Base-by-base conservation (phyloP, 1,140 invertebrate species). In the Oncopeltus fasciatus region DNA sequence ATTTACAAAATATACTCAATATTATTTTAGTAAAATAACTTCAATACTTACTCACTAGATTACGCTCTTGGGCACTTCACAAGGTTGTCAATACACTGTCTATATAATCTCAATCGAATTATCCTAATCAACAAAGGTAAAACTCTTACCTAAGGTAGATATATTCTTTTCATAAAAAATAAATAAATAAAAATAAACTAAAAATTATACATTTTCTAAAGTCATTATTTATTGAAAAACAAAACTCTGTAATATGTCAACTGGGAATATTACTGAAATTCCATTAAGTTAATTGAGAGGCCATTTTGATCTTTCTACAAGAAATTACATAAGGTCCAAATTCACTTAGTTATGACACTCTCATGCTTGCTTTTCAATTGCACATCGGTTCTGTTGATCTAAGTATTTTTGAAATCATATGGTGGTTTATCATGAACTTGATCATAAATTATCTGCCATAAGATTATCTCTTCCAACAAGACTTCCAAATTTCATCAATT, bases 21-120 rank as follows among this genome's bases (percentile, higher is more conserved):
- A 57, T 62, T 62, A 62, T 21, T 43, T 57, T 62, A 62, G 29
- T 62, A 62, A 62, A 62, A 62, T 62, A 62, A 62, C 33, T 56
- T 18, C 57, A 51, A 44, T 62, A 53, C 49, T 53, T 53, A 53
- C 26, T 46, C 57, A 62, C 53, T 38, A 62, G 26, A 62, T 43
- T 38, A 62, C 26, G 31, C 38, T 53, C 61, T 33, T 62, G 61
- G 53, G 53, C 61, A 62, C 61, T 62, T 62, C 28, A 53, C 49
- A 14, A 53, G 24, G 18, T 53, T 53, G 49, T 53, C 20, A 27
- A 26, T 53, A 53, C 49, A 53, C 21, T 53, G n/a, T 53, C 49
- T 53, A 53, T 47, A 18, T n/a, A 53, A 53, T 53, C 49, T 53
- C 49, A 18, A 53, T 53, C 20, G 18, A 53, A 53, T 53, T 24